A percentile compares a stretch with the other conserved stretches of the same genome.
Conservation (phyloP, 2,797 vertebrate genomes). For the Phyllotis vaccarum region DNA sequence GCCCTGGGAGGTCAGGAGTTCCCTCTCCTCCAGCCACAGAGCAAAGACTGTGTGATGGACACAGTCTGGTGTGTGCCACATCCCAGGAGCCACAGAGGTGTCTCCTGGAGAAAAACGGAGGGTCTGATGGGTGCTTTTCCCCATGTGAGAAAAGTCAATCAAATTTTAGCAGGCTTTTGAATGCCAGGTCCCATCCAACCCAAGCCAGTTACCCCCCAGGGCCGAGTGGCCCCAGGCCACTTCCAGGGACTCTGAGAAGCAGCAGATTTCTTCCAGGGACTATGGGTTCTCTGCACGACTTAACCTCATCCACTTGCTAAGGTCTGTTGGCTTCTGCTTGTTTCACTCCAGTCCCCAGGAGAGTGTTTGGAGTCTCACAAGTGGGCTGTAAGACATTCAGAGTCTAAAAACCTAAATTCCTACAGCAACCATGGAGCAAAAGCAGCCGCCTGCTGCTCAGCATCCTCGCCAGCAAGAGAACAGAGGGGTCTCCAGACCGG, state of each 20-base stretch:
- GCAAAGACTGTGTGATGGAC: not conserved
- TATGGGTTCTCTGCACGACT: accelerated
- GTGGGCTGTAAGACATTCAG: not conserved
- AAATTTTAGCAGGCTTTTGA: not conserved
- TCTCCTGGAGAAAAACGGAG: accelerated
- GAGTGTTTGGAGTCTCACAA: constrained; percentile 7
- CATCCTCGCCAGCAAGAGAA: not conserved
- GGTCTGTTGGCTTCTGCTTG: not conserved
- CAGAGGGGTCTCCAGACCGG: not conserved
- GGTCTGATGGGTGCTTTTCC: not conserved
- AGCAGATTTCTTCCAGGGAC: not conserved
- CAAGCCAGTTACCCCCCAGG: no score
- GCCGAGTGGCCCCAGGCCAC: not conserved
- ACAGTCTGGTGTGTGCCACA: not conserved
- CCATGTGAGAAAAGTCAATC: not conserved
- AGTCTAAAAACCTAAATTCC: constrained; percentile 7
- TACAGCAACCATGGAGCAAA: not conserved
- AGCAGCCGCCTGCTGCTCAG: no score
- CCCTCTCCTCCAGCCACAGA: not conserved
- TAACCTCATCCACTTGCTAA: not conserved
- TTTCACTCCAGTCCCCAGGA: not conserved
- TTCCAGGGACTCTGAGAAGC: not conserved
- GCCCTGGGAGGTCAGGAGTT: not conserved
- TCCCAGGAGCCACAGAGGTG: not conserved
- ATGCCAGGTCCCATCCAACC: not conserved